phyloP scores from a whole-genome alignment of 2,888 invertebrate genomes.

The Seira musarum region DNA sequence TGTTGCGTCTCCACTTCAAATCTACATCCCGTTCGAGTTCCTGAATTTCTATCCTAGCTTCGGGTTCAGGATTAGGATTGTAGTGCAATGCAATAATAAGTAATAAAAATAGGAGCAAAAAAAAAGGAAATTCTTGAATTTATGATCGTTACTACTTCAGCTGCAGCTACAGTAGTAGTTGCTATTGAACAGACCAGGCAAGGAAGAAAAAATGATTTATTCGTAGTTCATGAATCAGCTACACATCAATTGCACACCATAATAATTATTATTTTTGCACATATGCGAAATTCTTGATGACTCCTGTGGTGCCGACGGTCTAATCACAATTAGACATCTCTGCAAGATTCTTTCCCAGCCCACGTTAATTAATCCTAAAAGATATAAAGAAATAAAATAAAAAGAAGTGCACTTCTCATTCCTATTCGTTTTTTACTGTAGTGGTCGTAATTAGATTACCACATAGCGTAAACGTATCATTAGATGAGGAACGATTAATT shows the following conservation, averaged over 20 bases:
- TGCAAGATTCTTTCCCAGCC: conserved; percentile 61
- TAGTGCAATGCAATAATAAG: too few species aligned
- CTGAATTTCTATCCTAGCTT: too few species aligned
- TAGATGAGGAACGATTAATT: conserved; percentile 57
- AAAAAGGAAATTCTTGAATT: too few species aligned
- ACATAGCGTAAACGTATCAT: conserved; percentile 54
- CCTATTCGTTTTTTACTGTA: too few species aligned
- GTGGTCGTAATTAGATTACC: conserved; percentile 50
- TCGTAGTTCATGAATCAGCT: conserved; percentile 47
- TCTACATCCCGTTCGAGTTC: too few species aligned
- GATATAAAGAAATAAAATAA: neutral
- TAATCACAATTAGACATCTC: conserved; percentile 59
- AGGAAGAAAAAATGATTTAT: conserved; percentile 42
- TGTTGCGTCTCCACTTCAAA: too few species aligned
- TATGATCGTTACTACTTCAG: too few species aligned
- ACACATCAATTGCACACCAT: conserved; percentile 55
- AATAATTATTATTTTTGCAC: conserved; percentile 59
- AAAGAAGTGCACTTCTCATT: too few species aligned
- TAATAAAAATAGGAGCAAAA: too few species aligned
- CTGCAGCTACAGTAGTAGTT: too few species aligned
- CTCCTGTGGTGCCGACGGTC: conserved; percentile 56
- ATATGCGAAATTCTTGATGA: conserved; percentile 58
- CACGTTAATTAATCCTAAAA: conserved; percentile 53
- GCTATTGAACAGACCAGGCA: too few species aligned
- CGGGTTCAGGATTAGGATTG: too few species aligned